Evolutionary conservation across 2,113 vertebrate species (phyloP).

Genomic region (Hydrolagus affinis): DNA sequence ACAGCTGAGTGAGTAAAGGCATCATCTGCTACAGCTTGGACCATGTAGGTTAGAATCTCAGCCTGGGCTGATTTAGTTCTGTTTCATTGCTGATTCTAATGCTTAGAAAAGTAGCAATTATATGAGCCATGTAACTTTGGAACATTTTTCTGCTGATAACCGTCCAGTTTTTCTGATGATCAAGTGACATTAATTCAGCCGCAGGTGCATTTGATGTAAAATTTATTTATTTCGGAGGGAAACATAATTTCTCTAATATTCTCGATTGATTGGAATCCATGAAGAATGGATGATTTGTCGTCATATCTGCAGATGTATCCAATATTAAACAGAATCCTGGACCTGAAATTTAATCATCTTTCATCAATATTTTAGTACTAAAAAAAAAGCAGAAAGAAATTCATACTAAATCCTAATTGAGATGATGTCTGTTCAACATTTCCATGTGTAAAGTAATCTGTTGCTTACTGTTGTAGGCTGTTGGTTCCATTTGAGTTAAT

Average conservation of each 20-base stretch:
- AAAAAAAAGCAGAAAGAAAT: slow-evolving; percentile 22
- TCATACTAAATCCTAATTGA: slow-evolving; percentile 5
- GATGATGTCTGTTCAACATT: slow-evolving; percentile 17
- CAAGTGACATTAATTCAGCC: not conserved
- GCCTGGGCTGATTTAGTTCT: too few relatives aligned
- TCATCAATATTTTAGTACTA: slow-evolving; percentile 30
- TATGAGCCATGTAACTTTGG: too few relatives aligned
- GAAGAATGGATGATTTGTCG: not conserved
- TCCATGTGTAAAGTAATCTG: not conserved
- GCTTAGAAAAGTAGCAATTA: too few relatives aligned
- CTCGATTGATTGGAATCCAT: slow-evolving; percentile 15
- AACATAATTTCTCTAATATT: not conserved
- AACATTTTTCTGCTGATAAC: too few relatives aligned
- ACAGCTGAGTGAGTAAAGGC: too few relatives aligned
- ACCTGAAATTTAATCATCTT: slow-evolving; percentile 20
- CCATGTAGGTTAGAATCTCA: too few relatives aligned
- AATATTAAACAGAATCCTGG: not conserved
- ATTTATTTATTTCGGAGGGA: slow-evolving; percentile 12
- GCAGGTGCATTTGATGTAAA: not conserved
- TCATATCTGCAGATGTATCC: slow-evolving; percentile 2
- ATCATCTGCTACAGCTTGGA: too few relatives aligned
- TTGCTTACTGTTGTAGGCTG: not conserved
- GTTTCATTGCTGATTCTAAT: too few relatives aligned
- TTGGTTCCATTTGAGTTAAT: not conserved
- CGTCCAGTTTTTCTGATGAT: too few relatives aligned